Percentiles rank a stretch among this genome's conserved stretches.
Conservation (phyloP, 2,113 vertebrate species). For the Silurus asotus region DNA sequence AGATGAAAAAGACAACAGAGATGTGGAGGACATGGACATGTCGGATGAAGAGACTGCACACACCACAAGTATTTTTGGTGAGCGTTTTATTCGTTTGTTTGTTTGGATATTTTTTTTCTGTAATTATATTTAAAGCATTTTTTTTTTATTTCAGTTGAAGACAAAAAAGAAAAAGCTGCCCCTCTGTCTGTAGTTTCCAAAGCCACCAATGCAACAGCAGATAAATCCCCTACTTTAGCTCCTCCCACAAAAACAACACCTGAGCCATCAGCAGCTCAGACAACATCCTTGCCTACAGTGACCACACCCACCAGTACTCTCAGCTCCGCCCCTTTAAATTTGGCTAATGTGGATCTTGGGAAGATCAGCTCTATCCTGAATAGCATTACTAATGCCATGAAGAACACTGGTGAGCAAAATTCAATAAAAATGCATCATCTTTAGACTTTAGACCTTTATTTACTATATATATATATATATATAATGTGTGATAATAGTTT, state of each 20-base stretch:
- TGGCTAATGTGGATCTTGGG: conserved; percentile 95
- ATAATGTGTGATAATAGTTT: too few species aligned
- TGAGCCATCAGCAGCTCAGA: conserved; percentile 40
- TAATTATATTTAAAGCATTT: not conserved
- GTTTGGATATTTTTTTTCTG: not conserved
- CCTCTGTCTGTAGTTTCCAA: conserved; percentile 61
- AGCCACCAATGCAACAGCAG: conserved; percentile 51
- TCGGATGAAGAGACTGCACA: conserved; percentile 83
- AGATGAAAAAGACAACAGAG: conserved; percentile 76
- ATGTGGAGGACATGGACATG: conserved; percentile 94
- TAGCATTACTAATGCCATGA: conserved; percentile 94
- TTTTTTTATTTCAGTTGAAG: conserved; percentile 70
- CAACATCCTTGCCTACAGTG: conserved; percentile 45
- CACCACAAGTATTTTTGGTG: conserved; percentile 77
- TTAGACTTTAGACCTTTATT: not conserved
- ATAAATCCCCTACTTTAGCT: conserved; percentile 47
- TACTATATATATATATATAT: too few species aligned
- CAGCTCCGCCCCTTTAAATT: conserved; percentile 74
- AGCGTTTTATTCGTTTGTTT: conserved; percentile 22
- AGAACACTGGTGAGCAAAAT: conserved; percentile 84
- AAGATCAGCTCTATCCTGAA: conserved; percentile 98
- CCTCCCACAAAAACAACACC: conserved; percentile 28
- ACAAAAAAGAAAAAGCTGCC: conserved; percentile 77
- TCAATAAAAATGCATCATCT: not conserved
- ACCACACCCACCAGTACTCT: conserved; percentile 52